Percentiles rank a stretch among this genome's conserved stretches.
These are phyloP conservation scores for Pangasianodon hypophthalmus DNA, from an alignment of 2,113 vertebrate genomes.

Conservation along the genomic window DNA sequence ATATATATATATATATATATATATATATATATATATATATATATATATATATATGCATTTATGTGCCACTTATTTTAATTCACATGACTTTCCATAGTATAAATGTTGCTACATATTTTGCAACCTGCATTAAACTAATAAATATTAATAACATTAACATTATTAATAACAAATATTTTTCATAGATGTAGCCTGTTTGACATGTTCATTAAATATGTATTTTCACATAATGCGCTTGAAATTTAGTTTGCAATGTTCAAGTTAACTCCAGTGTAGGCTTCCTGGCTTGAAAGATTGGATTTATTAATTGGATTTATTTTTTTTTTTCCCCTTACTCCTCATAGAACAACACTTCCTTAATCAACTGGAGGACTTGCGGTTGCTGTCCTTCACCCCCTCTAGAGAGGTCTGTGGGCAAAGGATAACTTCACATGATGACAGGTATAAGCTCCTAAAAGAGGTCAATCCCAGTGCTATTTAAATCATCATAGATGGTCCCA, in stretches of 20 bases:
- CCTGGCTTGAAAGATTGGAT: background rate
- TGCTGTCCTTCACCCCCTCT: constrained; percentile 94
- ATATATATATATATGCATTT: background rate
- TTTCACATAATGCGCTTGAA: background rate
- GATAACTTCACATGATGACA: constrained; percentile 95
- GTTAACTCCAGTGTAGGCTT: background rate
- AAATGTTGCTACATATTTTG: background rate
- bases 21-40: background rate
- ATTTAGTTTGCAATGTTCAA: background rate
- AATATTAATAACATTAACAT: too few species aligned
- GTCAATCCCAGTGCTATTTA: background rate
- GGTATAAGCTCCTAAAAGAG: constrained; percentile 69
- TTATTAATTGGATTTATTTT: background rate
- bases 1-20: background rate
- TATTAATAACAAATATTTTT: background rate
- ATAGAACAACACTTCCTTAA: constrained; percentile 94
- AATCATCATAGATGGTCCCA: background rate
- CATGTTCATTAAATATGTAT: background rate
- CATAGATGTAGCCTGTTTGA: background rate
- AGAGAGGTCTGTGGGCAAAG: constrained; percentile 92
- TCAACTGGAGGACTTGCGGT: constrained; percentile 90
- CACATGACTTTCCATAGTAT: background rate
- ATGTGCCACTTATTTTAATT: background rate
- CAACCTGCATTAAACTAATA: background rate
- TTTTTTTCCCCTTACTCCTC: constrained; percentile 33